Base-by-base conservation (phyloP, 2,888 invertebrate species). In the Rhaphigaster nebulosa region DNA sequence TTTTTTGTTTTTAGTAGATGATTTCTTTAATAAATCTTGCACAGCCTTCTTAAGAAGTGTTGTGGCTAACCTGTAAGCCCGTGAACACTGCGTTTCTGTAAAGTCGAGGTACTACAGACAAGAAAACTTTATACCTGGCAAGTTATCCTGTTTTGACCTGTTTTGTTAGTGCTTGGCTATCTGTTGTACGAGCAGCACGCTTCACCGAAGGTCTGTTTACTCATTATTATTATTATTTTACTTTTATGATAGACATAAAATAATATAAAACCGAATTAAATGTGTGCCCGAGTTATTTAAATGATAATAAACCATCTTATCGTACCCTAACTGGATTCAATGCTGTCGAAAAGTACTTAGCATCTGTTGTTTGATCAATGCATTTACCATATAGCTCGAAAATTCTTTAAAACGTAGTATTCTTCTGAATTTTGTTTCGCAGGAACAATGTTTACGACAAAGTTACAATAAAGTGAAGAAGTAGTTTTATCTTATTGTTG, bases 71-170 rank as follows among this genome's bases (percentile, higher is more conserved):
- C 84, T 84, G 84, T 76, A n/a, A n/a, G 45, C 13, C 34, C n/a
- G n/a, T n/a, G n/a, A n/a, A n/a, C n/a, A n/a, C n/a, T n/a, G n/a
- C 12, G 38, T 76, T 76, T 76, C 70, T 84, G 84, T 50, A 50
- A 84, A 84, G 84, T 84, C 45, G 84, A 45, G 84, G 84, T 45
- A 84, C 84, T n/a, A n/a, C n/a, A n/a, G 26, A 84, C 84, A 41
- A 76, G 84, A 45, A 84, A 84, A 84, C 13, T 50, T 41, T 84
- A 84, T 84, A 84, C 84, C 84, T 84, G 84, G 45, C 6, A n/a
- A 45, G 84, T 84, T 50, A 45, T 84, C 84, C 84, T 84, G 84
- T 84, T n/a, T 84, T 84, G 34, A 84, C 84, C 84, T 84, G 84
- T 84, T n/a, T 84, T 84, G 84, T 84, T 84, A n/a, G 26, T 45